These are phyloP conservation scores for Erythrolamprus reginae DNA, from an alignment of 2,113 vertebrate genomes.

Conservation along the genomic window DNA sequence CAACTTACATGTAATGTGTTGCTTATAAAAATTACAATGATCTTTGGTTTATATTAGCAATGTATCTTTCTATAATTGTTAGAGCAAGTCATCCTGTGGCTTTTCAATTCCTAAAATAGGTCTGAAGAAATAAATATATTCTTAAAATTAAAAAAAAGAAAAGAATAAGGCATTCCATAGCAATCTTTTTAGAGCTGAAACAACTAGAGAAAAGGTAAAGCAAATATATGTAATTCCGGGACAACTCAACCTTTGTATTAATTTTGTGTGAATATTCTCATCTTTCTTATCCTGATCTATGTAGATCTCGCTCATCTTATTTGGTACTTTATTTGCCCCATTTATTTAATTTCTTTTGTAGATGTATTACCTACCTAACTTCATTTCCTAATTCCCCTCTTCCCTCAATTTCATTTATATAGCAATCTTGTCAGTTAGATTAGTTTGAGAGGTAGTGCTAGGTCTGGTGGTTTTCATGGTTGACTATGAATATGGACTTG, in stretches of 20 bases:
- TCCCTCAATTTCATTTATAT: background rate
- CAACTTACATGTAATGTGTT: constrained; percentile 44
- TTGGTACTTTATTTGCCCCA: background rate
- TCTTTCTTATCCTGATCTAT: background rate
- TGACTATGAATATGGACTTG: background rate
- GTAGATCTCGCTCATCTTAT: background rate
- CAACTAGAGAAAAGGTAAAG: background rate
- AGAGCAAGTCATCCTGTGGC: background rate
- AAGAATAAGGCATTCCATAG: background rate
- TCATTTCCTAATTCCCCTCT: background rate
- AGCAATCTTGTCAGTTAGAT: background rate
- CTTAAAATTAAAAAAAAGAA: constrained; percentile 2
- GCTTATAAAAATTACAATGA: background rate
- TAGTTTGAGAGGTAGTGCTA: background rate
- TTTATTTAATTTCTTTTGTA: background rate
- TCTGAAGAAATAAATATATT: constrained; percentile 13
- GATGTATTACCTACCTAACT: background rate
- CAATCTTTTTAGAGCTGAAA: background rate
- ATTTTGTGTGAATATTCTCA: background rate
- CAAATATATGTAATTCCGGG: background rate
- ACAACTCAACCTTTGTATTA: background rate
- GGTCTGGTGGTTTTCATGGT: background rate
- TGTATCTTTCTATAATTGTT: background rate
- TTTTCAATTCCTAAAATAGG: background rate
- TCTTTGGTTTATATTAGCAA: background rate